phyloP scores from a whole-genome alignment of 2,888 invertebrate species.

The Callyntrura guangdongensis region DNA sequence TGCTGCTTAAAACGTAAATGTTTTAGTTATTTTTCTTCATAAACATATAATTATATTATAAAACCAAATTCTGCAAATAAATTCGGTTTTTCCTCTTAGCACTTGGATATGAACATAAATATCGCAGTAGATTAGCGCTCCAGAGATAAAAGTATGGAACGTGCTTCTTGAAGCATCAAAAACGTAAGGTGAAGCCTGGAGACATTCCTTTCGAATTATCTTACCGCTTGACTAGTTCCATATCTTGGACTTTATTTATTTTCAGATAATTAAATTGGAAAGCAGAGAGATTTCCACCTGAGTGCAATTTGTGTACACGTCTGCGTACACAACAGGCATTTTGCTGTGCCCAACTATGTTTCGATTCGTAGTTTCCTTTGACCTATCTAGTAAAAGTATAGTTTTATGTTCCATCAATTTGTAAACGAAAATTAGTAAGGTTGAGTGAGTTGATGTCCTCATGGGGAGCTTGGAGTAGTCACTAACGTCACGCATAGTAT shows the following conservation, averaged over 20 bases:
- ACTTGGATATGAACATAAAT: too few relatives aligned
- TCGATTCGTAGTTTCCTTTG: background rate
- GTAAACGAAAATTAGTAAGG: conserved; percentile 30
- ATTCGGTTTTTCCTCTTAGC: too few relatives aligned
- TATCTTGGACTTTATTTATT: background rate
- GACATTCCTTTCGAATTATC: background rate
- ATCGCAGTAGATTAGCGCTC: too few relatives aligned
- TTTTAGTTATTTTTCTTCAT: too few relatives aligned
- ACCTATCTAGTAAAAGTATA: conserved; percentile 3
- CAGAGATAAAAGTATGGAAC: too few relatives aligned
- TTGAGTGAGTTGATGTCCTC: conserved; percentile 1
- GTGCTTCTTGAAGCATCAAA: too few relatives aligned
- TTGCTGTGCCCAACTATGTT: background rate
- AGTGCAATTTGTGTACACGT: background rate
- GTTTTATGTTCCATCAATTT: conserved; percentile 36
- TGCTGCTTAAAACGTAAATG: too few relatives aligned
- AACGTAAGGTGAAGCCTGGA: too few relatives aligned
- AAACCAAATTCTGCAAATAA: too few relatives aligned
- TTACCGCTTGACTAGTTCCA: background rate
- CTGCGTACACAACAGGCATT: too few relatives aligned
- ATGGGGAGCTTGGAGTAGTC: background rate
- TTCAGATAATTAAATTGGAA: too few relatives aligned
- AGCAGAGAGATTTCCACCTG: background rate
- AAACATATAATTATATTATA: too few relatives aligned
- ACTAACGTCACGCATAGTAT: background rate